Conservation (phyloP, 2,113 vertebrate genomes). For the Blennius ocellaris region DNA sequence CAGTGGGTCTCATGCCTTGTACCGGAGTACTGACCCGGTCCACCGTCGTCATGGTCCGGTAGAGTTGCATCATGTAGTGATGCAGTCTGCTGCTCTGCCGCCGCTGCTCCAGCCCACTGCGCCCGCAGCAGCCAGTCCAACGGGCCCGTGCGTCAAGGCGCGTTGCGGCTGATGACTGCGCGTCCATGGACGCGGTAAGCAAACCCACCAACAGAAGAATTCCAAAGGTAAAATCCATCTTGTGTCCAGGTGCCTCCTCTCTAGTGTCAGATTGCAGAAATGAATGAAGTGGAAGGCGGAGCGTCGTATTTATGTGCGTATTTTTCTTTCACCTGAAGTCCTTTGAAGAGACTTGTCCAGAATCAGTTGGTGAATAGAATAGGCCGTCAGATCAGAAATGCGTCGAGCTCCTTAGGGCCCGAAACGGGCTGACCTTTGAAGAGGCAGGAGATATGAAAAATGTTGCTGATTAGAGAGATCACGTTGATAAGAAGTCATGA, state of each 20-base stretch:
- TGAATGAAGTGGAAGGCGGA: conserved; percentile 11
- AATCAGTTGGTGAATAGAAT: conserved; percentile 57
- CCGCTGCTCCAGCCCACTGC: conserved; percentile 2
- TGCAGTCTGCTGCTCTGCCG: conserved; percentile 66
- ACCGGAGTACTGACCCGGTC: conserved; percentile 32
- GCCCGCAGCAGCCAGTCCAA: conserved; percentile 15
- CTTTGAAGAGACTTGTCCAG: conserved; percentile 72
- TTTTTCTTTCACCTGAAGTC: too few relatives aligned
- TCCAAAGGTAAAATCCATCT: conserved; percentile 38
- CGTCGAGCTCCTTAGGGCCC: conserved; percentile 53
- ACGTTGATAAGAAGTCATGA: conserved; percentile 64
- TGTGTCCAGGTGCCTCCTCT: not conserved
- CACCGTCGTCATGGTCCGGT: conserved; percentile 78
- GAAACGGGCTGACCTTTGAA: conserved; percentile 78
- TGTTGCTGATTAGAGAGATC: conserved; percentile 24
- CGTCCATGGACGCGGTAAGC: not conserved
- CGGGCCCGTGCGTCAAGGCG: conserved; percentile 40
- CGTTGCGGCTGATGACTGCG: conserved; percentile 4
- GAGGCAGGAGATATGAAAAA: conserved; percentile 61
- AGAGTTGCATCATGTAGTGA: conserved; percentile 89
- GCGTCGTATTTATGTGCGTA: conserved; percentile 47
- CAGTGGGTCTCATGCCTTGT: conserved; percentile 4
- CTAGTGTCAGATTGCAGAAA: not conserved
- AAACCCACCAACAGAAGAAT: conserved; percentile 56
- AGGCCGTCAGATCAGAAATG: conserved; percentile 72